Base-by-base conservation (phyloP, 2,888 invertebrate genomes). In the Hirtodrosophila trivittata region DNA sequence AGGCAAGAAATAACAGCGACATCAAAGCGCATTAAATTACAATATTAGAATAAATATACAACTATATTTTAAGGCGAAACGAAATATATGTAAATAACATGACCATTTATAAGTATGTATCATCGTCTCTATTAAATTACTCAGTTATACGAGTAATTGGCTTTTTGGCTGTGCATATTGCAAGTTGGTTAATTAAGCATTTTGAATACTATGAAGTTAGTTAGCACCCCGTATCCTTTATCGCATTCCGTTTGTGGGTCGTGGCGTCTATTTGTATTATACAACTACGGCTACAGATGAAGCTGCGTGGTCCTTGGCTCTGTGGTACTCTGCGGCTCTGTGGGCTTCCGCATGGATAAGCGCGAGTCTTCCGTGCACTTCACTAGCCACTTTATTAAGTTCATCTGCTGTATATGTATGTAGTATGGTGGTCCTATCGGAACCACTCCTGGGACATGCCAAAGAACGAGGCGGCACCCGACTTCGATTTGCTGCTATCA, bases 391-490 rank as follows among this genome's bases (percentile, higher is more conserved):
- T 83, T 80, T 66, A 70, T 66, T 67, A 66, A 63, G 35, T 56
- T 66, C 62, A 73, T 70, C 58, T 54, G 60, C 37, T 51, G 21
- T 7, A 45, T 14, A 10, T 25, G 9, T 16, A 35, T 26, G 43
- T 10, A 10, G 51, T 39, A 18, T 26, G 46, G n/a, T 46, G 35
- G 41, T 35, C 52, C 64, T 89, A 91, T 65, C 94, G 93, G 87
- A 96, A 96, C 96, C 96, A 96, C 89, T 96, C 96, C 7, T 95
- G 94, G 5, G 95, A 94, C 93, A 96, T 94, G 50, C 94, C 95
- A 89, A 96, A 96, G 90, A 96, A 94, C 0, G 96, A 94, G 0
- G 95, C 94, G 0, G 95, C 95, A 9, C 95, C 94, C 10, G 95
- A 95, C 69, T 95, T 93, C 39, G 86, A 62, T 75, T 87, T 88